Evolutionary conservation across 64 coral and sea anemone genomes (phyloP).

Genomic region (Actinia tenebrosa): DNA sequence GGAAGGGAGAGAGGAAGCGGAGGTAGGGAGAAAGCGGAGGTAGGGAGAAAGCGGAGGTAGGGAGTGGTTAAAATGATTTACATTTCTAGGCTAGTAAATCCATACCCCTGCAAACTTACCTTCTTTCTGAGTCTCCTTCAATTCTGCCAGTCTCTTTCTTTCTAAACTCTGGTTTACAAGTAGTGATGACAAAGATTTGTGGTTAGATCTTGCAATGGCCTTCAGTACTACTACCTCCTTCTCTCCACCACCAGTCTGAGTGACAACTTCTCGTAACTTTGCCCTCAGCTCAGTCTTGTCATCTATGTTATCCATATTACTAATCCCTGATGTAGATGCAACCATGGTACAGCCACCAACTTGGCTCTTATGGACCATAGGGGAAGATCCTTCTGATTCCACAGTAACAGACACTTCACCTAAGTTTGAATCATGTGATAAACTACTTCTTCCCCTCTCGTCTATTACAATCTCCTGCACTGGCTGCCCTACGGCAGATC

Average conservation of each 20-base stretch:
- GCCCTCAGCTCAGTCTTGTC: not conserved
- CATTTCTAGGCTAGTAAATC: too few relatives aligned
- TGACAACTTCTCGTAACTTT: conserved; percentile 5
- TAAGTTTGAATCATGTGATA: not conserved
- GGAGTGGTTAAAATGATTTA: too few relatives aligned
- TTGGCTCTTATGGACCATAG: not conserved
- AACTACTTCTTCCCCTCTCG: conserved; percentile 26
- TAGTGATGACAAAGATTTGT: not conserved
- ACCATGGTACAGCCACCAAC: not conserved
- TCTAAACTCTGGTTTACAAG: conserved; percentile 3
- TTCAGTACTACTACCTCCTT: conserved; percentile 10
- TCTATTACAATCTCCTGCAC: conserved; percentile 29
- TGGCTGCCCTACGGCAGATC: not conserved
- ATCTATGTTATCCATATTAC: not conserved
- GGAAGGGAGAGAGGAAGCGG: too few relatives aligned
- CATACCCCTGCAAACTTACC: not conserved
- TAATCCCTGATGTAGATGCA: not conserved
- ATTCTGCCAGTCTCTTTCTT: conserved; percentile 13
- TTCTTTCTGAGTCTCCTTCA: not conserved
- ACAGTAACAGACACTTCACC: conserved; percentile 13
- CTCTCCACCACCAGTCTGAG: conserved; percentile 21
- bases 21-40: too few relatives aligned
- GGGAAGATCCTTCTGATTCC: not conserved
- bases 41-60: too few relatives aligned
- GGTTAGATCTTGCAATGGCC: not conserved